These are phyloP conservation scores for Synodontis membranacea DNA, from an alignment of 2,113 vertebrate species.

Conservation along the genomic window DNA sequence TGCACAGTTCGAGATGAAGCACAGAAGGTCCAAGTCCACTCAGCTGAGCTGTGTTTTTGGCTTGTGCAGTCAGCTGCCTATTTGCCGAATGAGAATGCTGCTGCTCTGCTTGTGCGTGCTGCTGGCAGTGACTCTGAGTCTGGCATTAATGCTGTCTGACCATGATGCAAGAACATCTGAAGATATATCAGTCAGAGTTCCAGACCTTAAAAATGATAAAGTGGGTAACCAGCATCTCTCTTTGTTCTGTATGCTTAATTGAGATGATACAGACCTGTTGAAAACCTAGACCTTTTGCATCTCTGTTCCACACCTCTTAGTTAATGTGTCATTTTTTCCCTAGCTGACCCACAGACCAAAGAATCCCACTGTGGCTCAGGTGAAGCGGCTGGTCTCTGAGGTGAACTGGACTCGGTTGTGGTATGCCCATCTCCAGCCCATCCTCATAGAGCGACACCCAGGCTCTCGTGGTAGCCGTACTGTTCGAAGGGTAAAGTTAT, in stretches of 20 bases:
- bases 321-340: neutral
- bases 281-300: neutral
- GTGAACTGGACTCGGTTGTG: constrained; percentile 78
- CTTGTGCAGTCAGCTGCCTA: constrained; percentile 31
- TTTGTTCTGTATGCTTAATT: neutral
- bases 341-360: constrained; percentile 72
- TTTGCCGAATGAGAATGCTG: constrained; percentile 49
- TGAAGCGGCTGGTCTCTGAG: constrained; percentile 73
- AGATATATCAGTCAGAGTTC: constrained; percentile 41
- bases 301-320: neutral
- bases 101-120: constrained; percentile 52
- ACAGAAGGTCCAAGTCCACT: constrained; percentile 37
- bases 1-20: constrained; percentile 42
- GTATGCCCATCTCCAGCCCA: constrained; percentile 76
- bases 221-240: constrained; percentile 27
- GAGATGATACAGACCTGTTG: neutral
- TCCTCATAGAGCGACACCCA: constrained; percentile 79
- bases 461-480: constrained; percentile 77
- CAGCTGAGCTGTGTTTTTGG: constrained; percentile 31
- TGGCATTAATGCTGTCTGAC: constrained; percentile 48
- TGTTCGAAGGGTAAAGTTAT: constrained; percentile 75
- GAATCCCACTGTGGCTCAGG: constrained; percentile 69
- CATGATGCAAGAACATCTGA: constrained; percentile 18
- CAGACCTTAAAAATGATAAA: constrained; percentile 56
- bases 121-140: constrained; percentile 49